Percentiles rank a stretch among this genome's conserved stretches.
Evolutionary conservation across 2,888 invertebrate genomes (phyloP).

Genomic region (Nemoura dubitans): DNA sequence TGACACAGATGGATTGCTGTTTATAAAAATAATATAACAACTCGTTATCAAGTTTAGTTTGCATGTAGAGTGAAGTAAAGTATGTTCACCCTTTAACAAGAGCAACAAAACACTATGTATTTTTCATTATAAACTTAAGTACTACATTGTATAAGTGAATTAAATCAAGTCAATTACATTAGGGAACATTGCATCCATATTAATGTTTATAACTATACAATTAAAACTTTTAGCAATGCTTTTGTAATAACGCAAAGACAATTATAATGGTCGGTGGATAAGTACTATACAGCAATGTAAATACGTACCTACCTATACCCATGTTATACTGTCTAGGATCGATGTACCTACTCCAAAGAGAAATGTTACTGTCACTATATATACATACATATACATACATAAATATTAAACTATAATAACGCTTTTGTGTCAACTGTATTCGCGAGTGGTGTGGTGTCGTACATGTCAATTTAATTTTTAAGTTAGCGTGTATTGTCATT

Average conservation of each 20-base stretch:
- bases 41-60: background rate
- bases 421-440: conserved; percentile 46
- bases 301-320: background rate
- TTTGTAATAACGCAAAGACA: conserved; percentile 31
- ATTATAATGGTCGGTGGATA: conserved; percentile 43
- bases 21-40: background rate
- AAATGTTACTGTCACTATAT: conserved; percentile 43
- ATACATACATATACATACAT: conserved; percentile 43
- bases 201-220: conserved; percentile 53
- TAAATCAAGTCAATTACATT: conserved; percentile 75
- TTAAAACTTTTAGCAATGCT: conserved; percentile 36
- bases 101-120: background rate
- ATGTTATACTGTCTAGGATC: background rate
- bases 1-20: background rate
- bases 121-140: conserved; percentile 25
- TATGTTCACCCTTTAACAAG: background rate
- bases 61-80: background rate
- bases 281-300: conserved; percentile 27
- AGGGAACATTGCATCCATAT: conserved; percentile 78
- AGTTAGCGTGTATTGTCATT: conserved; percentile 8
- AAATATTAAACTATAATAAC: conserved; percentile 42
- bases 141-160: conserved; percentile 32
- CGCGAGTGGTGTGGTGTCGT: conserved; percentile 28
- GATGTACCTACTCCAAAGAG: conserved; percentile 3
- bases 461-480: conserved; percentile 40